Percentiles rank a stretch among this genome's conserved stretches.
These are phyloP conservation scores for Paedocypris micromegethes DNA, from an alignment of 2,797 vertebrate species.

Conservation along the genomic window DNA sequence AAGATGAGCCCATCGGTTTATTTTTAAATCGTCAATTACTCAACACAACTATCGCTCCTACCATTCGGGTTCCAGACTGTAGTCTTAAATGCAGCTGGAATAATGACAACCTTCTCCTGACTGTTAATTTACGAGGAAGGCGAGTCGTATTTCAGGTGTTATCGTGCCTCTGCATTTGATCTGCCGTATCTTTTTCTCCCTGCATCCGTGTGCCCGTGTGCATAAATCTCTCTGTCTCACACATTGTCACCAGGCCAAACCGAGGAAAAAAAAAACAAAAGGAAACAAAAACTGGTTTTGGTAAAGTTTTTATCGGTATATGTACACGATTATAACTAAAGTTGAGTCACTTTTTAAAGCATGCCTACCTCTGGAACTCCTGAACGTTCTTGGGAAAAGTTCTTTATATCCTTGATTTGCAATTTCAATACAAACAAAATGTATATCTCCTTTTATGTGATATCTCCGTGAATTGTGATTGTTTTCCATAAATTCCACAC, in stretches of 20 bases:
- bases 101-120: conserved; percentile 89
- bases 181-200: conserved; percentile 72
- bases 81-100: conserved; percentile 81
- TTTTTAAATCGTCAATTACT: conserved; percentile 94
- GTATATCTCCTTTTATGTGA: too few species aligned
- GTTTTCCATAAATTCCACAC: too few species aligned
- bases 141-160: conserved; percentile 85
- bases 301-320: too few species aligned
- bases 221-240: conserved; percentile 86
- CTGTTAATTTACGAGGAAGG: conserved; percentile 83
- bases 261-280: too few species aligned
- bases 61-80: conserved; percentile 88
- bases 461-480: too few species aligned
- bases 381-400: too few species aligned
- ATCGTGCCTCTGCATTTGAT: conserved; percentile 88
- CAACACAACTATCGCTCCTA: conserved; percentile 80
- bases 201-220: conserved; percentile 79
- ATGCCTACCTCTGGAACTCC: too few species aligned
- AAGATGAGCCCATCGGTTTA: conserved; percentile 76
- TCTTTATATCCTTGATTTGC: too few species aligned
- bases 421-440: too few species aligned
- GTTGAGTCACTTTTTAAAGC: too few species aligned
- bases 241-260: conserved; percentile 72
- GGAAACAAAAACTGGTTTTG: too few species aligned
- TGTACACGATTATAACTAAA: too few species aligned